A percentile compares a stretch with the other conserved stretches of the same genome.
These are phyloP conservation scores for Antheraea yamamai DNA, from an alignment of 2,888 invertebrate genomes.

Conservation along the genomic window DNA sequence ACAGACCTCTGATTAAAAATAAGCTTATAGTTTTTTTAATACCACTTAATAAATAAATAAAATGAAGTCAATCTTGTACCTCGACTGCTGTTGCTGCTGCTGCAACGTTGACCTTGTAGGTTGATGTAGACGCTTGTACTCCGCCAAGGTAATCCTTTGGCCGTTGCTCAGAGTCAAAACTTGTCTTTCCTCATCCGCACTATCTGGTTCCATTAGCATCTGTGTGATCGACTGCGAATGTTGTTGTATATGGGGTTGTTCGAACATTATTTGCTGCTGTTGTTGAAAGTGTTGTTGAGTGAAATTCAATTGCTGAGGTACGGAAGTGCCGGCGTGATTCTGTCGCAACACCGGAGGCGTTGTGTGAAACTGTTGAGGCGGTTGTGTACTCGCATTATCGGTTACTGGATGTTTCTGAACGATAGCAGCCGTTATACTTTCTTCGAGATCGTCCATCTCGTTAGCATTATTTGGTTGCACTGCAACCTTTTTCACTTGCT, in stretches of 20 bases:
- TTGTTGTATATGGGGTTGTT: constrained; percentile 54
- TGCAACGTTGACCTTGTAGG: constrained; percentile 56
- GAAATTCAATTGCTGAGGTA: constrained; percentile 52
- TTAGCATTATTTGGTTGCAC: constrained; percentile 74
- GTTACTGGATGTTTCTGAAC: constrained; percentile 65
- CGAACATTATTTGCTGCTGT: constrained; percentile 53
- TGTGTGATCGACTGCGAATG: constrained; percentile 58
- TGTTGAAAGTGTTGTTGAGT: constrained; percentile 57
- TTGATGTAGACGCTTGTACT: constrained; percentile 69
- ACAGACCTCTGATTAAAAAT: too few species aligned
- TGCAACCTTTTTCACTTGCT: constrained; percentile 65
- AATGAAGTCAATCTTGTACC: background rate
- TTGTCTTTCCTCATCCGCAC: constrained; percentile 67
- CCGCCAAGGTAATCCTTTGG: constrained; percentile 72
- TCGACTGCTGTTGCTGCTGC: constrained; percentile 44
- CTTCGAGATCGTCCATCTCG: constrained; percentile 79
- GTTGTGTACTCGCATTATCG: constrained; percentile 44
- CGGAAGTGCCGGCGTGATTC: constrained; percentile 38
- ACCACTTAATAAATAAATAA: too few species aligned
- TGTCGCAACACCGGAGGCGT: constrained; percentile 55
- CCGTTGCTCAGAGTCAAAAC: constrained; percentile 67
- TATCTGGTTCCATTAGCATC: constrained; percentile 64
- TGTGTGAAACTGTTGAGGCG: constrained; percentile 59
- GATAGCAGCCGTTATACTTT: constrained; percentile 79
- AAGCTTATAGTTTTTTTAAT: too few species aligned